Base-by-base conservation (phyloP, 1,140 invertebrate genomes). In the Drosophila quadrilineata region DNA sequence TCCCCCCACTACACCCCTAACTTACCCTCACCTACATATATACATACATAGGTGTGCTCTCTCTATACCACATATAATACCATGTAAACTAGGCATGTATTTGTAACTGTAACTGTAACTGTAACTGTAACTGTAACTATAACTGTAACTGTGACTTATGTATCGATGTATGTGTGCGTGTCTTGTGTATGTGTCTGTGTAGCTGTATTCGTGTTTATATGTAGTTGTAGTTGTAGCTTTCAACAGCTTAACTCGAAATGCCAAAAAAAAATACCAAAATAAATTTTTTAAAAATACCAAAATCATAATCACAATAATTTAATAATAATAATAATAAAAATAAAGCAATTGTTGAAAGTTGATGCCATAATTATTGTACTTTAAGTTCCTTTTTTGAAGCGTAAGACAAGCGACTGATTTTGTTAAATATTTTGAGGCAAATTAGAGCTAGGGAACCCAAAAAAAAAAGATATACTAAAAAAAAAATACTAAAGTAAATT, bases 371-470 rank as follows among this genome's bases (percentile, higher is more conserved):
- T 69, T 43, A 79, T 79, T 79, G 24, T 77, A 82, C 59, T 74
- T 82, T 82, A 82, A 70, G 77, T 84, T 82, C 77, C 76, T 84
- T 84, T n/a, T 82, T 73, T 40, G 52, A 66, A 36, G 35, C 46
- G 59, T 5, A 45, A 59, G 56, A 41, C 58, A 79, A 68, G 73
- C 58, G 82, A 87, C 82, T 87, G 82, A 87, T 77, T 87, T 85
- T 86, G 73, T 82, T 82, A 77, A 70, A 82, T 84, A 77, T 73
- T 84, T 72, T 82, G 63, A 82, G 38, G 58, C 66, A 72, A n/a
- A 56, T 57, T 64, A 59, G 58, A 41, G 48, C 58, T 50, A 71
- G 65, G 41, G 35, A 46, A 9, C 10, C 17, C 22, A 41, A 29
- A 14, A 35, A 14, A 56, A n/a, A 28, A 12, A 36, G 36, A 12